Evolutionary conservation across 2,113 vertebrate genomes (phyloP).

Genomic region (Cisticola juncidis): DNA sequence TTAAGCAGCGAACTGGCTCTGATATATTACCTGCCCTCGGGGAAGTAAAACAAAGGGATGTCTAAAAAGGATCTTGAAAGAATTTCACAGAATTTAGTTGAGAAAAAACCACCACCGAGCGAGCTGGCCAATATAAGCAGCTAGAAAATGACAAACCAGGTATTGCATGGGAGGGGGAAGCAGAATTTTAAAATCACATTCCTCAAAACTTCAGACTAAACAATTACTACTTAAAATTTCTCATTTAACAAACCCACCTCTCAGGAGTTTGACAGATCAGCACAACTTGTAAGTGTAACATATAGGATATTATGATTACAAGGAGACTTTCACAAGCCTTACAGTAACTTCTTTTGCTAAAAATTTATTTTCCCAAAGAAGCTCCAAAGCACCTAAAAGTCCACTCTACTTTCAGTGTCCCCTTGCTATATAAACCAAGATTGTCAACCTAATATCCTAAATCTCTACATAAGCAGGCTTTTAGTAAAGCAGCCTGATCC

Average conservation of each 20-base stretch:
- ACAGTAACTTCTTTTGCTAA: background rate
- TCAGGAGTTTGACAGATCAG: background rate
- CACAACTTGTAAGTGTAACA: background rate
- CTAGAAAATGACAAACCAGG: background rate
- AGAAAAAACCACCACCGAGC: background rate
- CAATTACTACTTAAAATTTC: background rate
- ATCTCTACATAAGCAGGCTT: background rate
- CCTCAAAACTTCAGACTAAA: background rate
- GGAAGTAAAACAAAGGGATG: background rate
- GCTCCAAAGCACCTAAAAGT: background rate
- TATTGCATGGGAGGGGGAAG: background rate
- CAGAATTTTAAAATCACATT: background rate
- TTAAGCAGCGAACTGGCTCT: conserved; percentile 35
- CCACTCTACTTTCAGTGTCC: background rate
- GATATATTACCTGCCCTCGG: background rate
- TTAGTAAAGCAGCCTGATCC: background rate
- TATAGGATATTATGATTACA: background rate
- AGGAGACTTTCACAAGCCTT: background rate
- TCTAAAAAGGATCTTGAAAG: background rate
- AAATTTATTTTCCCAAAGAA: background rate
- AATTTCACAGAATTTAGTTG: background rate
- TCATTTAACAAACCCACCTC: background rate
- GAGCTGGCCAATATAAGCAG: background rate
- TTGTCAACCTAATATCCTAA: background rate
- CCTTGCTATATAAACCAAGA: background rate